A percentile compares a stretch with the other conserved stretches of the same genome.
phyloP scores from a whole-genome alignment of 2,797 vertebrate species.

The Acanthurus tractus region DNA sequence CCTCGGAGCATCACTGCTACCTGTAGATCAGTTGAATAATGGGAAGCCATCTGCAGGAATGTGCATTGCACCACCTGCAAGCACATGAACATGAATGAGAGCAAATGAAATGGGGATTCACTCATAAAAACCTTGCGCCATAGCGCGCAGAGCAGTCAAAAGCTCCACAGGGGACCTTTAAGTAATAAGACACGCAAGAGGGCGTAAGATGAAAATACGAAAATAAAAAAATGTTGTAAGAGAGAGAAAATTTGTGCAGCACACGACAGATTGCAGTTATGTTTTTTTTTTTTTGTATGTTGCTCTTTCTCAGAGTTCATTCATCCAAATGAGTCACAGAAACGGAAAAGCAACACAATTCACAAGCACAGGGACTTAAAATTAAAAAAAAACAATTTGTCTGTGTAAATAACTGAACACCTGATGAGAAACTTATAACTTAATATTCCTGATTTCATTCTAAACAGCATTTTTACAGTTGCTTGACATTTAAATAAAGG shows the following conservation, averaged over 20 bases:
- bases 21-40: not conserved
- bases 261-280: not conserved
- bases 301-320: not conserved
- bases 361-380: not conserved
- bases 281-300: too few species aligned
- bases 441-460: too few species aligned
- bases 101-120: not conserved
- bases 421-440: not conserved
- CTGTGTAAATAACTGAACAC: too few species aligned
- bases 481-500: too few species aligned
- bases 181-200: not conserved
- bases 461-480: too few species aligned
- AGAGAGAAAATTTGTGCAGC: not conserved
- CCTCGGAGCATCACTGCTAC: not conserved
- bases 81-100: not conserved
- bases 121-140: not conserved
- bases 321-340: slow-evolving; percentile 1
- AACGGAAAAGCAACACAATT: not conserved
- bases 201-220: not conserved
- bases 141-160: not conserved
- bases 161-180: not conserved
- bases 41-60: not conserved
- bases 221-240: not conserved
- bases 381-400: not conserved
- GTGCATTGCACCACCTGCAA: not conserved